A percentile compares a stretch with the other conserved stretches of the same genome.
Evolutionary conservation across 1,140 invertebrate species (phyloP).

Genomic region (Trinorchestia longiramus): DNA sequence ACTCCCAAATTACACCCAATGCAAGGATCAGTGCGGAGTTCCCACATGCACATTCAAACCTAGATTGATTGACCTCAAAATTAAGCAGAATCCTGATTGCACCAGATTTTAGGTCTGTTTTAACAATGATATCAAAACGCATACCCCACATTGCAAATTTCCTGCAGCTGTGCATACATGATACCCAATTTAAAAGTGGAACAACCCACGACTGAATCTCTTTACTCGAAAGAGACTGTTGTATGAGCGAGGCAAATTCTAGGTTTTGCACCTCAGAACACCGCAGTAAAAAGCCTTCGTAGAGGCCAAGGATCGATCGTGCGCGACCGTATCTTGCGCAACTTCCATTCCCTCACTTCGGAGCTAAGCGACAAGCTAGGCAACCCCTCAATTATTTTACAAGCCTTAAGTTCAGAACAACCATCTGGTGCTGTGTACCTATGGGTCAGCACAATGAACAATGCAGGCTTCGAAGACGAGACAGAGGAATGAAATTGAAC

Average conservation of each 20-base stretch:
- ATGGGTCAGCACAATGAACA: background rate
- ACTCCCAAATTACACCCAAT: background rate
- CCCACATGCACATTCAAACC: background rate
- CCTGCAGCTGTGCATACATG: background rate
- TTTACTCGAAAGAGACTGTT: background rate
- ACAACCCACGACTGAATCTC: slow-evolving; percentile 2
- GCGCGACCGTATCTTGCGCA: slow-evolving; percentile 24
- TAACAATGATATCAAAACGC: background rate
- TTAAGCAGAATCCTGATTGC: background rate
- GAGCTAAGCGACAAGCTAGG: background rate
- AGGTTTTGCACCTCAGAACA: background rate
- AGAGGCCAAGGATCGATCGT: slow-evolving; percentile 15
- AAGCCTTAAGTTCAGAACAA: background rate
- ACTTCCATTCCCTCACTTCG: slow-evolving; percentile 13
- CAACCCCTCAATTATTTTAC: slow-evolving; percentile 2
- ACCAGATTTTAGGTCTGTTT: background rate
- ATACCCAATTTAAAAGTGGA: background rate
- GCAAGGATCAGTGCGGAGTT: background rate
- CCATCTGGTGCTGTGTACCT: background rate
- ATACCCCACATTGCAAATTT: background rate
- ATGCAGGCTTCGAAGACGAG: background rate
- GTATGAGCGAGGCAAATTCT: background rate
- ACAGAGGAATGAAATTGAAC: background rate
- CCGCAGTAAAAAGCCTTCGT: background rate
- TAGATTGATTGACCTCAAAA: background rate